These are phyloP conservation scores for Crioceris asparagi DNA, from an alignment of 2,888 invertebrate species.

Conservation along the genomic window DNA sequence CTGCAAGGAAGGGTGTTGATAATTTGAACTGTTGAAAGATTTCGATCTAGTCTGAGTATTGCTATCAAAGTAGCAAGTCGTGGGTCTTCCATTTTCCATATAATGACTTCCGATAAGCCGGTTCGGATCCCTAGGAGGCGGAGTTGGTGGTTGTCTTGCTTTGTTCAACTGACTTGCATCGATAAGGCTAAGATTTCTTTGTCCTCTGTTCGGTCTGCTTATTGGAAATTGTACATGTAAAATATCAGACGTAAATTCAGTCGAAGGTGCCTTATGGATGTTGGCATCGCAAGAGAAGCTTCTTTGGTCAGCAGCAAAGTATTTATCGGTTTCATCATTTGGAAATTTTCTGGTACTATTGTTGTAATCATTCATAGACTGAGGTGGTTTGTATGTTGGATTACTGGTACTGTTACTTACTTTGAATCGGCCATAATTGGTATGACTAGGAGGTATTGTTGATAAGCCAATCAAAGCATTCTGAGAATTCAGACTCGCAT, in stretches of 20 bases:
- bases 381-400: slow-evolving; percentile 29
- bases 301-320: slow-evolving; percentile 25
- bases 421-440: slow-evolving; percentile 26
- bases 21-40: slow-evolving; percentile 18
- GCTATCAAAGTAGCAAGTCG: slow-evolving; percentile 43
- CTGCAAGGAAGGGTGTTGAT: slow-evolving; percentile 13
- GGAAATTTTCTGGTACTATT: slow-evolving; percentile 18
- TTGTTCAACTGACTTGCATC: slow-evolving; percentile 23
- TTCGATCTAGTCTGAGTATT: slow-evolving; percentile 21
- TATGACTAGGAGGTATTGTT: slow-evolving; percentile 36
- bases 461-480: slow-evolving; percentile 31
- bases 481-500: slow-evolving; percentile 22
- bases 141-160: slow-evolving; percentile 47
- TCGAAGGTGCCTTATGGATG: slow-evolving; percentile 30
- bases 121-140: slow-evolving; percentile 69
- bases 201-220: slow-evolving; percentile 25
- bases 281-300: slow-evolving; percentile 35
- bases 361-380: slow-evolving; percentile 31
- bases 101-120: slow-evolving; percentile 42
- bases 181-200: slow-evolving; percentile 29
- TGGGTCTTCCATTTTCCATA: slow-evolving; percentile 38
- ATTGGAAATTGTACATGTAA: slow-evolving; percentile 32
- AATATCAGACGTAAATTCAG: slow-evolving; percentile 24
- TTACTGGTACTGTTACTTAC: slow-evolving; percentile 30
- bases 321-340: slow-evolving; percentile 12